A percentile compares a stretch with the other conserved stretches of the same genome.
phyloP scores from a whole-genome alignment of 2,888 invertebrate genomes.

The Nemotelus nigrinus region DNA sequence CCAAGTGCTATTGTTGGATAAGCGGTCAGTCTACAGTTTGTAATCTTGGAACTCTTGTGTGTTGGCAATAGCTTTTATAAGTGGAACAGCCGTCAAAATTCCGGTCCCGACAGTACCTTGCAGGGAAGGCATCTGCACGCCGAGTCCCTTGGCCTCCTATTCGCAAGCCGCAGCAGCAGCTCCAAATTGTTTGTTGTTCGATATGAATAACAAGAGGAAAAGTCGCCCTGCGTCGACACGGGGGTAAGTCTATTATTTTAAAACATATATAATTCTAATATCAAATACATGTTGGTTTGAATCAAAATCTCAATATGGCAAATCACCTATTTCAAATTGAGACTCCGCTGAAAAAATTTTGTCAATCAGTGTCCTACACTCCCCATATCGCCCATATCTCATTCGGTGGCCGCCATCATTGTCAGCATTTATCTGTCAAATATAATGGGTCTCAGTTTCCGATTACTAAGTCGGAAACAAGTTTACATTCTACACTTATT shows the following conservation, averaged over 20 bases:
- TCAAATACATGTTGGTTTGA: neutral
- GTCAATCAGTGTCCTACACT: neutral
- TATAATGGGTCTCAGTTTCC: neutral
- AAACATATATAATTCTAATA: neutral
- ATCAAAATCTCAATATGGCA: neutral
- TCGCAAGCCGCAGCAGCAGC: neutral
- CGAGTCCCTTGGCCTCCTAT: constrained; percentile 51
- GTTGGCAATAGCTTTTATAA: constrained; percentile 31
- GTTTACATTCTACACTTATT: neutral
- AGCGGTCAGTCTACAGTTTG: too few relatives aligned
- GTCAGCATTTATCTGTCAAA: constrained; percentile 26
- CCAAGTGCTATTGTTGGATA: too few relatives aligned
- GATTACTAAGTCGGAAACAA: neutral
- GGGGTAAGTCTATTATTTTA: constrained; percentile 62
- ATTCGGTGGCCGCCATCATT: constrained; percentile 28
- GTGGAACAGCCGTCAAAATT: constrained; percentile 53
- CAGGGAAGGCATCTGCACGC: constrained; percentile 52
- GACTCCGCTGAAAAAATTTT: too few relatives aligned
- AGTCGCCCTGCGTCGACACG: constrained; percentile 82
- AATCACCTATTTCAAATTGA: neutral
- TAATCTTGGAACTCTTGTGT: neutral
- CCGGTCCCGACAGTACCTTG: constrained; percentile 53
- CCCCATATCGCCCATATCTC: neutral
- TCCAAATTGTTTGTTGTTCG: constrained; percentile 1
- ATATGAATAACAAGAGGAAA: constrained; percentile 80